Evolutionary conservation across 2,797 vertebrate species (phyloP).

Genomic region (Dallia pectoralis): DNA sequence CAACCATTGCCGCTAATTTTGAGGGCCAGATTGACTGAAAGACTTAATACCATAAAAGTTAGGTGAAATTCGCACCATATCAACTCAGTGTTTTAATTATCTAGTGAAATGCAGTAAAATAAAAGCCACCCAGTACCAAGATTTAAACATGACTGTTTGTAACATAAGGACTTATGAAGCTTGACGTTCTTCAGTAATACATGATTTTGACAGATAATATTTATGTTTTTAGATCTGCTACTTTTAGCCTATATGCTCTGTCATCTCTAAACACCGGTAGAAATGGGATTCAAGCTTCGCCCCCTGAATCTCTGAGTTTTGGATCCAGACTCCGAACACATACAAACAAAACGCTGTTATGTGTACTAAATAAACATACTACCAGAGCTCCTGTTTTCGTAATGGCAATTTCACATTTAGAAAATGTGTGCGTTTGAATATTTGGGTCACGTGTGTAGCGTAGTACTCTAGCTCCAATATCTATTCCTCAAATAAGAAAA

Average conservation of each 20-base stretch:
- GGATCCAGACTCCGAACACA: constrained; percentile 38
- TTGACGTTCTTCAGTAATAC: constrained; percentile 9
- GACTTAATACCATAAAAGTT: neutral
- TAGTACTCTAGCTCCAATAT: constrained; percentile 22
- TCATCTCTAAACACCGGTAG: constrained; percentile 43
- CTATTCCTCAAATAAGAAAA: constrained; percentile 32
- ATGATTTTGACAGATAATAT: constrained; percentile 9
- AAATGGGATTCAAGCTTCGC: constrained; percentile 31
- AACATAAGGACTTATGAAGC: neutral
- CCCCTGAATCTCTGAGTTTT: constrained; percentile 32
- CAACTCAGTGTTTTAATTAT: neutral
- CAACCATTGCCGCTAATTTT: neutral
- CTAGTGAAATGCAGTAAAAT: neutral
- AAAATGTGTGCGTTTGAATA: constrained; percentile 43
- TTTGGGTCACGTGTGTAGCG: constrained; percentile 43
- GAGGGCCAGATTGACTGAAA: neutral
- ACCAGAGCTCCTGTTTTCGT: constrained; percentile 34
- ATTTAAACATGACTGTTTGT: neutral
- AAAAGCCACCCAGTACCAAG: neutral
- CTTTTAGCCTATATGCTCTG: constrained; percentile 42
- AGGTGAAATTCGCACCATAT: neutral
- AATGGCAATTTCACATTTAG: constrained; percentile 46
- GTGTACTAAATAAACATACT: constrained; percentile 38
- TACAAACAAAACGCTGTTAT: constrained; percentile 43
- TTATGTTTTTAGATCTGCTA: constrained; percentile 12